phyloP scores from a whole-genome alignment of 2,888 invertebrate species.

The Apocheima hispidaria region DNA sequence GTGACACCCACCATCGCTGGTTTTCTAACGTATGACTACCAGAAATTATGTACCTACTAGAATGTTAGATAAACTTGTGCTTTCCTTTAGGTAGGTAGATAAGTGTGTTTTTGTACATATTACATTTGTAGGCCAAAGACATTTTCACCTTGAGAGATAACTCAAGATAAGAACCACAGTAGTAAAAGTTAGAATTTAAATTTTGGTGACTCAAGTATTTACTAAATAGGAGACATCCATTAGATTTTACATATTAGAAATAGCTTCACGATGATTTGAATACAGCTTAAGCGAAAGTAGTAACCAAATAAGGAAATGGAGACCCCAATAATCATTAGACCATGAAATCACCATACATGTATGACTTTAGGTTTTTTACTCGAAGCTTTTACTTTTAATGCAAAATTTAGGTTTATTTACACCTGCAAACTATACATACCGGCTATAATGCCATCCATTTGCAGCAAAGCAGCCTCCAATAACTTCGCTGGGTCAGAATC shows the following conservation, averaged over 20 bases:
- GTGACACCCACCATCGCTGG: neutral
- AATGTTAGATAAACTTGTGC: too few relatives aligned
- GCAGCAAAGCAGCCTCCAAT: constrained; percentile 93
- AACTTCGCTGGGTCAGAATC: constrained; percentile 95
- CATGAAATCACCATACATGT: constrained; percentile 51
- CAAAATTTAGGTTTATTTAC: constrained; percentile 1
- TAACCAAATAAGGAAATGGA: constrained; percentile 48
- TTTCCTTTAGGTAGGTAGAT: neutral
- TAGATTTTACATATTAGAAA: constrained; percentile 5
- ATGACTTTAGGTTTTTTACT: constrained; percentile 26
- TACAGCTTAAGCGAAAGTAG: constrained; percentile 17
- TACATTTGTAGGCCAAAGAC: constrained; percentile 13
- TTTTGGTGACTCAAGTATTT: constrained; percentile 4
- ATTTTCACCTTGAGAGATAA: constrained; percentile 35
- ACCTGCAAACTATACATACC: constrained; percentile 76
- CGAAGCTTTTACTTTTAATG: constrained; percentile 7
- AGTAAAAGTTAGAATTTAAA: constrained; percentile 10
- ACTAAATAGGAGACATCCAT: constrained; percentile 5
- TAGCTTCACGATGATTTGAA: constrained; percentile 13
- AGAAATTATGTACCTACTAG: neutral
- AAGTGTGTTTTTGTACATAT: neutral
- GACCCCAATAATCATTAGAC: constrained; percentile 62
- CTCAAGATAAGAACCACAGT: constrained; percentile 24
- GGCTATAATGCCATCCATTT: constrained; percentile 96
- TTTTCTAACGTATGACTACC: neutral